Base-by-base conservation (phyloP, 2,888 invertebrate genomes). In the Hypercompe scribonia region DNA sequence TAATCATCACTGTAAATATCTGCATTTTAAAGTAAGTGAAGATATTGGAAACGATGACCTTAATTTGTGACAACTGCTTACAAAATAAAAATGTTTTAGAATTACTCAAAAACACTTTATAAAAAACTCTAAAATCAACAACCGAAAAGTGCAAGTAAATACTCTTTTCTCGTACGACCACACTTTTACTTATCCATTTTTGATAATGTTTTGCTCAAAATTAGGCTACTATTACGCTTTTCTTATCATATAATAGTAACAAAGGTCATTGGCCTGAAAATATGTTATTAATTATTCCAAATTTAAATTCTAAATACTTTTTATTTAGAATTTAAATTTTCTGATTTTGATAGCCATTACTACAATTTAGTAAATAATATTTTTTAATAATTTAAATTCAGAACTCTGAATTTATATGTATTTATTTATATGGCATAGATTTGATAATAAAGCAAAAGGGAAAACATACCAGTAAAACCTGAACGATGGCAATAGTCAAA, bases 1-100 rank as follows among this genome's bases (percentile, higher is more conserved):
- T 11, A 39, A 46, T 58, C 34, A 63, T 64, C 70, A 74, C 67
- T 65, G 71, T 75, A 72, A 72, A 72, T 70, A 74, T 69, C 31
- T 61, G 69, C 69, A 71, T 64, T 34, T 66, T 34, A n/a, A 58
- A 34, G 31, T 70, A 67, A 66, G 69, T 8, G 21, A 65, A 65
- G n/a, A 54, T 50, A 64, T 63, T 67, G 33, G 36, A 21, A 21
- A 31, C 7, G 10, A 34, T 31, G 15, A 10, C 28, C 5, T 10
- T 21, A 1, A 24, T 50, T 54, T 50, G 28, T n/a, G 31, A 39
- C 11, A n/a, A 10, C 50, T 50, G 8, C n/a, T 24, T 50, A 50
- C 24, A 50, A 50, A 50, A 46, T 50, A n/a, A n/a, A n/a, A n/a
- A 50, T 46, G 46, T 46, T 0, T 3, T 4, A 46, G 21, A 21